Conservation (phyloP, 1,140 invertebrate genomes). For the Physella acuta region DNA sequence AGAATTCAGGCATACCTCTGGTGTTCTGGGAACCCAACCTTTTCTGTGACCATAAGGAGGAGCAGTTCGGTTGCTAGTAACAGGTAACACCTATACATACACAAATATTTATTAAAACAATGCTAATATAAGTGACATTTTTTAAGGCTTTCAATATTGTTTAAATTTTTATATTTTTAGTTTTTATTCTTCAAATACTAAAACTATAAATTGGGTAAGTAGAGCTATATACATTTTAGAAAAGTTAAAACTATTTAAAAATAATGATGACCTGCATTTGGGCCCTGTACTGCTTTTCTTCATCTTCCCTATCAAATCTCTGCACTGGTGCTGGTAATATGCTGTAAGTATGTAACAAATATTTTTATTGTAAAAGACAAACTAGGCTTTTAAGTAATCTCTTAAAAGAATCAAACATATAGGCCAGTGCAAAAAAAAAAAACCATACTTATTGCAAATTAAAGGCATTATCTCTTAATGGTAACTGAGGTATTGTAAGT, state of each 20-base stretch:
- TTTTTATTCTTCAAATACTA: background rate
- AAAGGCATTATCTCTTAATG: too few species aligned
- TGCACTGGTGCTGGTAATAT: slow-evolving; percentile 79
- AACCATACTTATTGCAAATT: too few species aligned
- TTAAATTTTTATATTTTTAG: background rate
- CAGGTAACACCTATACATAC: slow-evolving; percentile 64
- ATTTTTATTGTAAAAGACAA: too few species aligned
- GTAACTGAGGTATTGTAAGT: too few species aligned
- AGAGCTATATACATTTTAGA: too few species aligned
- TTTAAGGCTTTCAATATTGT: background rate
- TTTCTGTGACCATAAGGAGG: slow-evolving; percentile 94
- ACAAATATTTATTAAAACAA: too few species aligned
- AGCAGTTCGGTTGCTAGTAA: slow-evolving; percentile 81
- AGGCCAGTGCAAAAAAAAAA: too few species aligned
- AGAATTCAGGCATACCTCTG: slow-evolving; percentile 77
- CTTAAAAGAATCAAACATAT: too few species aligned
- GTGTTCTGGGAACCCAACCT: slow-evolving; percentile 87
- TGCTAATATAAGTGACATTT: too few species aligned
- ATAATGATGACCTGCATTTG: slow-evolving; percentile 55
- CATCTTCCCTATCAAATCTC: slow-evolving; percentile 85
- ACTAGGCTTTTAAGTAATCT: too few species aligned
- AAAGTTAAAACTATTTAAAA: background rate
- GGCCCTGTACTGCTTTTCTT: slow-evolving; percentile 67
- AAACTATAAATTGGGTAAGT: too few species aligned
- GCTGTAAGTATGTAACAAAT: too few species aligned